Base-by-base conservation (phyloP, 2,797 vertebrate genomes). In the Dendrocincla fuliginosa region DNA sequence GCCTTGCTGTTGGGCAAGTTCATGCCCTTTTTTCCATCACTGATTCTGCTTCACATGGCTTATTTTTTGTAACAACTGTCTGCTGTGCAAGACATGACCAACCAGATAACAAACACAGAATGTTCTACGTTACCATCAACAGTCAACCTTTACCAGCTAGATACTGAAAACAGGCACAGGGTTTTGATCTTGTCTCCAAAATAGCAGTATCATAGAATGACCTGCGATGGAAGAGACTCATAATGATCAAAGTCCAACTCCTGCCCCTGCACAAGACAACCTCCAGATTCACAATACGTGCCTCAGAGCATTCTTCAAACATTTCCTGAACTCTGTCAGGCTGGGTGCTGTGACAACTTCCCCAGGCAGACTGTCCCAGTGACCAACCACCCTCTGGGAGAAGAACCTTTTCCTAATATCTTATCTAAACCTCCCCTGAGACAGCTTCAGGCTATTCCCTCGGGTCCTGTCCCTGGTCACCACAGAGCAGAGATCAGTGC, bases 41-140 rank as follows among this genome's bases (percentile, higher is more conserved):
- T 11, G 16, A 70, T 39, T 91, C 33, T 57, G 59, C n/a, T 68
- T 52, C 25, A 5, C 10, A 30, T 2, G 23, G n/a, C 25, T 76
- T 42, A 30, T 35, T 32, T 23, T 42, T 81, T 22, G 14, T 61
- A 76, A 61, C 8, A 84, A 56, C 24, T 20, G 16, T 17, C 23
- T 60, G 17, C 35, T 68, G 11, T 2, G 3, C 37, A 70, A 63
- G 30, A 88, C 0, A 1, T 3, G 35, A 60, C 7, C 0, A 1
- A 30, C 9, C 16, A 81, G 32, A 82, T 35, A 30, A 55, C 24
- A 88, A 83, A 65, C 22, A 41, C 46, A 78, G n/a, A 60, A 75
- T 0, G 1, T 28, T 44, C 50, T 67, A 47, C 8, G 5, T 7
- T 28, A 53, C 24, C 5, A 3, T 12, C n/a, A 64, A 2, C 0